These are phyloP conservation scores for Rhinopithecus roxellana DNA, from an alignment of 2,113 vertebrate species.

Conservation along the genomic window DNA sequence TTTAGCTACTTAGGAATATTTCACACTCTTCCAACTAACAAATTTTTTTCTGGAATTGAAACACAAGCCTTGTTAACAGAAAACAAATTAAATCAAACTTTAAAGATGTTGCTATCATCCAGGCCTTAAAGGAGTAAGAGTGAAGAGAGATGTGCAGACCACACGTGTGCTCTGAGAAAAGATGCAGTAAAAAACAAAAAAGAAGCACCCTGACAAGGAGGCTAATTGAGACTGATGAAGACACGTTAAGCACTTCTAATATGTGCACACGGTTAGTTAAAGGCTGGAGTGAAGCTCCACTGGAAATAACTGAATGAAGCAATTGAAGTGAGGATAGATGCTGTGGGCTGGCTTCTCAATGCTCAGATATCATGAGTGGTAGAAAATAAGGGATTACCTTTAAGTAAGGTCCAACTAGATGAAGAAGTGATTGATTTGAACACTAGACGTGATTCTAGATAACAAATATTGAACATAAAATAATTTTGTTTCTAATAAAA, in stretches of 20 bases:
- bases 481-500: neutral
- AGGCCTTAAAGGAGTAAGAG: neutral
- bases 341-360: neutral
- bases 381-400: neutral
- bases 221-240: neutral
- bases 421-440: neutral
- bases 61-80: neutral
- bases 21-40: neutral
- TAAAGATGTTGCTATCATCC: neutral
- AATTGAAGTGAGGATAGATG: fast-evolving
- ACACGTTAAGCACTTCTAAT: neutral
- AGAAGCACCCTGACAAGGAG: neutral
- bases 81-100: neutral
- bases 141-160: neutral
- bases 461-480: neutral
- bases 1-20: too few relatives aligned
- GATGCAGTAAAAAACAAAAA: fast-evolving
- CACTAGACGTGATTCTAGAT: fast-evolving
- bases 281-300: neutral
- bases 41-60: neutral
- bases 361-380: neutral
- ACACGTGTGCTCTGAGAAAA: fast-evolving
- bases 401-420: neutral
- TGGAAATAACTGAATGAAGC: neutral
- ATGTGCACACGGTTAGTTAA: neutral